These are phyloP conservation scores for Nebria ingens DNA, from an alignment of 1,140 invertebrate species.

Conservation along the genomic window DNA sequence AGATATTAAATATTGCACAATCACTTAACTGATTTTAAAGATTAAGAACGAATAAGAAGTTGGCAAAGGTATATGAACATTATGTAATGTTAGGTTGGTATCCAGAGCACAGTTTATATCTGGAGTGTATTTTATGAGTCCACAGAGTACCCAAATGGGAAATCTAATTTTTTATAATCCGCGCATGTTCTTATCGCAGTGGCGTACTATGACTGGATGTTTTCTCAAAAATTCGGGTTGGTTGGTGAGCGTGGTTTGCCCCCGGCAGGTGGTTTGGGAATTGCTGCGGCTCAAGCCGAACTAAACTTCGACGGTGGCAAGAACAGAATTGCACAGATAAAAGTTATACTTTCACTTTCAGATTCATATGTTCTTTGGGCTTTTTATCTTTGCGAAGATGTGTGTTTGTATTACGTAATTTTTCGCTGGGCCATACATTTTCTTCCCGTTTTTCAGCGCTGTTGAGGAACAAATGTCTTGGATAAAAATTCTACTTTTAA, in stretches of 20 bases:
- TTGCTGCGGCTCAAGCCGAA: background rate
- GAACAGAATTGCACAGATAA: slow-evolving; percentile 5
- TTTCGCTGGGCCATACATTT: too few species aligned
- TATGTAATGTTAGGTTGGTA: too few species aligned
- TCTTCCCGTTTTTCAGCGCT: too few species aligned
- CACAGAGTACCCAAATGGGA: background rate
- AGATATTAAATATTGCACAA: too few species aligned
- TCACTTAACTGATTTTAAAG: too few species aligned
- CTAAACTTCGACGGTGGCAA: background rate
- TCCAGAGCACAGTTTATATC: too few species aligned
- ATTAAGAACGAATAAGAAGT: too few species aligned
- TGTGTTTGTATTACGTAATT: background rate
- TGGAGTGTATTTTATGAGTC: background rate
- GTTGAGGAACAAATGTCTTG: too few species aligned
- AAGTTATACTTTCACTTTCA: slow-evolving; percentile 7
- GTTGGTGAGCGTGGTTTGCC: background rate
- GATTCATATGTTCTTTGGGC: background rate
- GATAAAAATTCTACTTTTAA: too few species aligned
- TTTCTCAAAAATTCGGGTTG: background rate
- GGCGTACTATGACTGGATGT: background rate
- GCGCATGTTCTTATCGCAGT: background rate
- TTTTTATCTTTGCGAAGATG: background rate
- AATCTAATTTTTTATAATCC: background rate
- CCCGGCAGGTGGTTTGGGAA: background rate
- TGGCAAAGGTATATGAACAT: too few species aligned